Evolutionary conservation across 2,888 invertebrate species (phyloP).

Genomic region (Azorinus chamasolen): DNA sequence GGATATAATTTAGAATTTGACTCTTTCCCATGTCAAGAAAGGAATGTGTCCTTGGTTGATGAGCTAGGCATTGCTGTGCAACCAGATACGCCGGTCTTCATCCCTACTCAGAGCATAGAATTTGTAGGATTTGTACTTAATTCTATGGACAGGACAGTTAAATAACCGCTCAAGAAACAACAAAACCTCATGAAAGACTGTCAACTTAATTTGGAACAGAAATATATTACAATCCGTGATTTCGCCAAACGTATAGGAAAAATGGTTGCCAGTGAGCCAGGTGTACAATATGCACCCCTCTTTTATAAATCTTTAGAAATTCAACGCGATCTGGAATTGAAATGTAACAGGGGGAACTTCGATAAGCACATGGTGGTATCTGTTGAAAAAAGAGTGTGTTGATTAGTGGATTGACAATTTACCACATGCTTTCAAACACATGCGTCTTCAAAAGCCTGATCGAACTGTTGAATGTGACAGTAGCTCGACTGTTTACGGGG

Average conservation of each 20-base stretch:
- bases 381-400: slow-evolving; percentile 4
- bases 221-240: slow-evolving; percentile 24
- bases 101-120: too few species aligned
- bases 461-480: too few species aligned
- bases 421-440: slow-evolving; percentile 7
- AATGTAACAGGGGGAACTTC: slow-evolving; percentile 43
- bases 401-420: slow-evolving; percentile 52
- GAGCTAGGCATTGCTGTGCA: too few species aligned
- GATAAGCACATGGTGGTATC: slow-evolving; percentile 29
- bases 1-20: too few species aligned
- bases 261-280: slow-evolving; percentile 49
- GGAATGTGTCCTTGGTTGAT: too few species aligned
- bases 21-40: too few species aligned
- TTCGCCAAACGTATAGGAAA: slow-evolving; percentile 50
- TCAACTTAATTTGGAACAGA: background rate
- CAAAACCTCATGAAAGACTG: too few species aligned
- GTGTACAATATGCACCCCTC: slow-evolving; percentile 48
- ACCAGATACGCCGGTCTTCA: too few species aligned
- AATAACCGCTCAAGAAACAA: too few species aligned
- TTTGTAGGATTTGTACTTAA: too few species aligned
- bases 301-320: slow-evolving; percentile 44
- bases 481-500: too few species aligned
- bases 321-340: slow-evolving; percentile 28
- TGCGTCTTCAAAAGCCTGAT: slow-evolving; percentile 37
- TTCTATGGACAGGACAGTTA: too few species aligned